Conservation (phyloP, 2,113 vertebrate species). For the Pseudonaja textilis region DNA sequence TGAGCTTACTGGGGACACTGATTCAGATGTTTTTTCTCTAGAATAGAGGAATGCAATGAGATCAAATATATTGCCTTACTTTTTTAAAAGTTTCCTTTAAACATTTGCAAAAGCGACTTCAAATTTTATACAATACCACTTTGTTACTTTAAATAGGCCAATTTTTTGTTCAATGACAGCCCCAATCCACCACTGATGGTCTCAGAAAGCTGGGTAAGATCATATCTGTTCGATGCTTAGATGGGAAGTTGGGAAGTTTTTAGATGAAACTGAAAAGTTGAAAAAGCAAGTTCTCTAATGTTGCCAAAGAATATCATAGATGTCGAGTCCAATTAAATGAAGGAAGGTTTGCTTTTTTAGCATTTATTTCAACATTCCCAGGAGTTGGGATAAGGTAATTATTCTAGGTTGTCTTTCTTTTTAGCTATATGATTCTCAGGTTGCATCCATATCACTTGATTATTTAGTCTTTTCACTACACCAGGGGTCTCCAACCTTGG, state of each 20-base stretch:
- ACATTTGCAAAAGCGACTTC: not conserved
- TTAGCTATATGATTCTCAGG: not conserved
- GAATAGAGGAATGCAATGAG: no score
- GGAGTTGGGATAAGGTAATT: not conserved
- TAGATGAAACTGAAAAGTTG: not conserved
- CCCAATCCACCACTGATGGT: not conserved
- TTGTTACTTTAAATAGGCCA: not conserved
- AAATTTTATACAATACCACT: not conserved
- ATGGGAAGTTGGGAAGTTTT: not conserved
- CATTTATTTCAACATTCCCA: not conserved
- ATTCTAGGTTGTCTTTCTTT: not conserved
- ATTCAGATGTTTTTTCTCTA: not conserved
- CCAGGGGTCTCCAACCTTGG: no score
- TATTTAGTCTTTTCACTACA: slow-evolving; percentile 12
- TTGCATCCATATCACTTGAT: slow-evolving; percentile 11
- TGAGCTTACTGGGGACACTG: not conserved
- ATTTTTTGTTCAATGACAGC: not conserved
- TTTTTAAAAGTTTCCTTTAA: not conserved
- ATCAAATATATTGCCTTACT: not conserved
- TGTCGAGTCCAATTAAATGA: not conserved
- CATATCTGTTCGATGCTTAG: not conserved
- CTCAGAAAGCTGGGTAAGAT: not conserved
- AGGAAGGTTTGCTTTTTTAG: not conserved
- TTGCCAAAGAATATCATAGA: not conserved
- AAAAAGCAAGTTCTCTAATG: not conserved